These are phyloP conservation scores for Pituophis catenifer DNA, from an alignment of 2,113 vertebrate genomes.

Conservation along the genomic window DNA sequence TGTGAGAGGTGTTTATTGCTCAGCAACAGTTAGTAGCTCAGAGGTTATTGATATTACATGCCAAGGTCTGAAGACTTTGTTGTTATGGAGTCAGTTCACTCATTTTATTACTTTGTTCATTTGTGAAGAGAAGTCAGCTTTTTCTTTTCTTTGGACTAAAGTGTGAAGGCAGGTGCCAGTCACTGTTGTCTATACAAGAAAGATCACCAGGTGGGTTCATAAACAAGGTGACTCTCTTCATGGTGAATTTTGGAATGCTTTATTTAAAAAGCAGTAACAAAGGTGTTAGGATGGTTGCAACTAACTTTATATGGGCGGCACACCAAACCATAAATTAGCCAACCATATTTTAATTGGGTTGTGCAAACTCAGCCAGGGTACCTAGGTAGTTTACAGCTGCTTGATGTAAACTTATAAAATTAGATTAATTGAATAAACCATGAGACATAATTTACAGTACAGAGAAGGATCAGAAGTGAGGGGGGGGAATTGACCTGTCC, in stretches of 20 bases:
- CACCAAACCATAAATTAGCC: not conserved
- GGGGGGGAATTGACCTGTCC: not conserved
- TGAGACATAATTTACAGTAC: not conserved
- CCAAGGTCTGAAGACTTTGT: constrained; percentile 58
- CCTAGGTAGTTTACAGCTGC: not conserved
- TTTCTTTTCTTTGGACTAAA: constrained; percentile 35
- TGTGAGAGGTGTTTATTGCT: constrained; percentile 66
- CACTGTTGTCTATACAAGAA: rapidly evolving
- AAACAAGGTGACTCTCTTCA: not conserved
- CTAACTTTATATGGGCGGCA: not conserved
- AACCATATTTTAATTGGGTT: not conserved
- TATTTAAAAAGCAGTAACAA: not conserved
- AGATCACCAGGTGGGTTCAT: not conserved
- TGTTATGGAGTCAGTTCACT: constrained; percentile 2
- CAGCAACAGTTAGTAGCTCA: constrained; percentile 66
- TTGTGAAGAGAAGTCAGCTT: constrained; percentile 34
- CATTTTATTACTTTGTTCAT: constrained; percentile 39
- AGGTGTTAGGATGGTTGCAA: not conserved
- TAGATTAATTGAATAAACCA: not conserved
- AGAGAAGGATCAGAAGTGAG: not conserved
- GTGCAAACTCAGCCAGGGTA: not conserved
- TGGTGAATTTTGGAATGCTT: not conserved
- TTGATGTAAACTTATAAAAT: not conserved
- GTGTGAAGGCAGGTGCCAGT: not conserved
- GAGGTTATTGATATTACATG: constrained; percentile 61